Conservation (phyloP, 2,888 invertebrate species). For the Eupithecia pulchellata region DNA sequence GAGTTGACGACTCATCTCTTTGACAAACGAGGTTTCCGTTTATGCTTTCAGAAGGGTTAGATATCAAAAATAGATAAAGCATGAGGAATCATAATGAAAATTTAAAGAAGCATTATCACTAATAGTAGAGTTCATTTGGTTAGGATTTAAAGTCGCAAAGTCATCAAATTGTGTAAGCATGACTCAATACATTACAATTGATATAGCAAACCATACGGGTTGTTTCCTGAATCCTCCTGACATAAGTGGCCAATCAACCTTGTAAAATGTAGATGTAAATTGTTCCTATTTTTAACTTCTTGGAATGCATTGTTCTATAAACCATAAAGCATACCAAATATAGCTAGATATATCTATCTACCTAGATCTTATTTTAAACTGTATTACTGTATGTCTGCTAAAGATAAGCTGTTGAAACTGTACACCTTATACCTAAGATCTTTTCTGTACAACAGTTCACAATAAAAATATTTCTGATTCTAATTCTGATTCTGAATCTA, state of each 20-base stretch:
- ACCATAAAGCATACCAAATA: too few species aligned
- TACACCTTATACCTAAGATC: too few species aligned
- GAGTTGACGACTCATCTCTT: constrained; percentile 28
- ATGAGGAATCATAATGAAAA: background rate
- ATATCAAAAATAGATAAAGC: background rate
- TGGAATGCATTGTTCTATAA: too few species aligned
- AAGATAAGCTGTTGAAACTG: too few species aligned
- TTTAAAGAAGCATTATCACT: background rate
- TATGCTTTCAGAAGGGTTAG: background rate
- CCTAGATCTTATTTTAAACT: background rate
- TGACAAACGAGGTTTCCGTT: constrained; percentile 18
- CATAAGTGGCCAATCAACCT: constrained; percentile 1
- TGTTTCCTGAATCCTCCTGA: background rate
- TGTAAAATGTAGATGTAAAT: too few species aligned
- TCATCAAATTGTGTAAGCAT: background rate
- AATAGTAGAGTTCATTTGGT: background rate
- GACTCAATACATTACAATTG: background rate
- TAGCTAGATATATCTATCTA: too few species aligned
- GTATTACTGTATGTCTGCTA: background rate
- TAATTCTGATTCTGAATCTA: too few species aligned
- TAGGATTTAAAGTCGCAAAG: background rate
- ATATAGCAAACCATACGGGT: background rate
- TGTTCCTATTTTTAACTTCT: too few species aligned
- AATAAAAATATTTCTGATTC: too few species aligned
- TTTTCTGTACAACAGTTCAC: too few species aligned